Evolutionary conservation across 2,113 vertebrate species (phyloP).

Genomic region (Manacus vitellinus): DNA sequence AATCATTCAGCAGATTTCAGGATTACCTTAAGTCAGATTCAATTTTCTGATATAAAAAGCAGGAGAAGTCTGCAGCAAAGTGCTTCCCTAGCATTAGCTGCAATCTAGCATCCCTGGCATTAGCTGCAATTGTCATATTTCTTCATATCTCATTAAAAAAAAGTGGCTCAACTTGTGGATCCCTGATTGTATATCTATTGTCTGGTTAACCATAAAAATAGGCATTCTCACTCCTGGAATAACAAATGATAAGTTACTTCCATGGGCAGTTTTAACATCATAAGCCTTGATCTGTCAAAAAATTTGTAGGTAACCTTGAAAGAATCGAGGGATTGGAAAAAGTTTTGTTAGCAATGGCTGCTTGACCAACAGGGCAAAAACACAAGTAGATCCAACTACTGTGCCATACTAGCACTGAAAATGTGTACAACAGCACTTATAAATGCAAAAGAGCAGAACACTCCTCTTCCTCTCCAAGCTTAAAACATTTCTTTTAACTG

Average conservation of each 20-base stretch:
- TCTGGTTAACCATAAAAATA: neutral
- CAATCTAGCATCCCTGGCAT: neutral
- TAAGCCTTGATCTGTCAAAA: neutral
- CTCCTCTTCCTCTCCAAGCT: neutral
- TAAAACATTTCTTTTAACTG: neutral
- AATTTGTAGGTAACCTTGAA: neutral
- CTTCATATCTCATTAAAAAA: neutral
- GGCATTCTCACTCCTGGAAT: neutral
- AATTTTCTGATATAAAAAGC: neutral
- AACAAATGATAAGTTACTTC: neutral
- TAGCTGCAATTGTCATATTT: neutral
- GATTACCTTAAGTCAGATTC: neutral
- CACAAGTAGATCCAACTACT: neutral
- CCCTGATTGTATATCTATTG: neutral
- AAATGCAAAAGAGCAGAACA: neutral
- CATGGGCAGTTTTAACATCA: neutral
- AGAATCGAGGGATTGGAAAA: neutral
- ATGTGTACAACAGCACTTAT: neutral
- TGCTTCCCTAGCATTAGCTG: neutral
- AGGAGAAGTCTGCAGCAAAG: neutral
- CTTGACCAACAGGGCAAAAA: neutral
- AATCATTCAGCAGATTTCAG: slow-evolving; percentile 17
- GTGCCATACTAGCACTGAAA: neutral
- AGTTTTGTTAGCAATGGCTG: neutral
- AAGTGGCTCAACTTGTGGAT: neutral